phyloP scores from a whole-genome alignment of 2,888 invertebrate species.

The Cacoxenus indagator region DNA sequence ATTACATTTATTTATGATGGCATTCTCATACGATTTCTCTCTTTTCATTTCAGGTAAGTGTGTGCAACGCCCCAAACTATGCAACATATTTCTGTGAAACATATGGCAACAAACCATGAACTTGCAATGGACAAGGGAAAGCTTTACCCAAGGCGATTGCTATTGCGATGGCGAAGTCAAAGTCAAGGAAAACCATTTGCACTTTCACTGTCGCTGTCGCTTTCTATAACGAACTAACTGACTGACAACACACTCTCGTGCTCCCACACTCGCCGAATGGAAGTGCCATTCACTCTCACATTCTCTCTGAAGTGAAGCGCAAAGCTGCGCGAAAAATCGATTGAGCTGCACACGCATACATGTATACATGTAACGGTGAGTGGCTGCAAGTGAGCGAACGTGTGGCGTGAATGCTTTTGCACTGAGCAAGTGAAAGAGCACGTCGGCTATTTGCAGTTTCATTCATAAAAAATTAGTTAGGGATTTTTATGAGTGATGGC shows the following conservation, averaged over 20 bases:
- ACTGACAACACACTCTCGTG: background rate
- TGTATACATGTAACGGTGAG: background rate
- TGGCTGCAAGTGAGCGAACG: background rate
- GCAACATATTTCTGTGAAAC: background rate
- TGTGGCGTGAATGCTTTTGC: conserved; percentile 52
- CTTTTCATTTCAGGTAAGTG: conserved; percentile 8
- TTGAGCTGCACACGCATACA: conserved; percentile 37
- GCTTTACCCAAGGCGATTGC: background rate
- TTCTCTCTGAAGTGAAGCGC: background rate
- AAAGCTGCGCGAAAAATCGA: conserved; percentile 42
- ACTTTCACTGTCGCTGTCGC: conserved; percentile 34
- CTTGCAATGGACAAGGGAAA: conserved; percentile 18
- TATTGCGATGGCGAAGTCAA: conserved; percentile 27
- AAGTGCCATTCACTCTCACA: background rate
- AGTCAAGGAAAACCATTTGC: conserved; percentile 36
- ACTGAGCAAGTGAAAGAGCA: background rate
- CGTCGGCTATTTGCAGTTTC: conserved; percentile 51
- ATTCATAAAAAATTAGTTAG: conserved; percentile 38
- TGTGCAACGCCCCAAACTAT: background rate
- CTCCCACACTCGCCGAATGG: background rate
- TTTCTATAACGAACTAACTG: background rate
- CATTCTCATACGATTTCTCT: background rate
- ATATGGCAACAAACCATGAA: conserved; percentile 27
- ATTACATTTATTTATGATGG: background rate
- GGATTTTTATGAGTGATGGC: conserved; percentile 53